Base-by-base conservation (phyloP, 1,140 invertebrate species). In the Physella acuta region DNA sequence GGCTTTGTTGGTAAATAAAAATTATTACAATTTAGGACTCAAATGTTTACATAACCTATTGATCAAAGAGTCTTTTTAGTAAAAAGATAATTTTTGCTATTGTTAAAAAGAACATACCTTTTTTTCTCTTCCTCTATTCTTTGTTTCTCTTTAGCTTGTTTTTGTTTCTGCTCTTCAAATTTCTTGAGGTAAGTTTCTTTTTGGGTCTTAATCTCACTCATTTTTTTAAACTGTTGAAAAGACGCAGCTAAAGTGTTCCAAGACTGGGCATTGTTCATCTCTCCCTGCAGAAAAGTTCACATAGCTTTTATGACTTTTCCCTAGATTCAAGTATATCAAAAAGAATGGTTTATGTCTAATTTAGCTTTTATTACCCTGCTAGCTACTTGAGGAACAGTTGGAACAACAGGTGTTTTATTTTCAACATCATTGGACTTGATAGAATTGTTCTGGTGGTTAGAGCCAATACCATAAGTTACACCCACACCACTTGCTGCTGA, bases 201-300 rank as follows among this genome's bases (percentile, higher is more conserved):
- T 36, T 68, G 66, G 16, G 30, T 31, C 31, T 68, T 68, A 24
- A 68, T 24, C 31, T 68, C 66, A 51, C 36, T 68, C 34, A 60
- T 68, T 60, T 68, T 68, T 26, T 68, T 68, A 55, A 59, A 68
- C 56, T 68, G 66, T 33, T 68, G 55, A 24, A 68, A 68, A 33
- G 55, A 49, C 44, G 60, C 61, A 4, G 93, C 93, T 61, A 97
- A 82, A 68, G 92, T 94, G 0, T 93, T 95, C 95, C 95, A 97
- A 0, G 93, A 94, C 67, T 90, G 93, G 24, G 92, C 91, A 83
- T 95, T 96, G 80, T 95, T 95, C 44, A 85, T 63, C 69, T 81
- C 81, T 55, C 71, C 67, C 71, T 73, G 71, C 24, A 60, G 71
- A 63, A 69, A 55, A 52, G n/a, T n/a, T n/a, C n/a, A n/a, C n/a